Base-by-base conservation (phyloP, 1,140 invertebrate genomes). In the Drosophila fuyamai region DNA sequence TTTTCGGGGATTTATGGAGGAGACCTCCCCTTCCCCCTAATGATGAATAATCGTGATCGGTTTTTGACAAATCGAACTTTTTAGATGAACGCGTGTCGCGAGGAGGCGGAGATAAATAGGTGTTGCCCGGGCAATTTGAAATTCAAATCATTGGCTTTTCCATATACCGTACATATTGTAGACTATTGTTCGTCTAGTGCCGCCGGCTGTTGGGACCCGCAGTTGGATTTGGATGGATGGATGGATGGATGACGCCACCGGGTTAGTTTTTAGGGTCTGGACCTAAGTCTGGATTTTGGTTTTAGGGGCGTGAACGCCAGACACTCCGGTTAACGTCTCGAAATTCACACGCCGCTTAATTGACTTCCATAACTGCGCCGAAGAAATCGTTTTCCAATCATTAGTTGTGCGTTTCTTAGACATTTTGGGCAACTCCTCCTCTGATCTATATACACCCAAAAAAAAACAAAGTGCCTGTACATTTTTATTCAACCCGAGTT, bases 261-360 rank as follows among this genome's bases (percentile, higher is more conserved):
- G 53, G 36, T 48, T 56, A 46, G 47, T n/a, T 36, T 53, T 79
- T 27, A 23, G 27, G 14, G n/a, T 38, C 35, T 35, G 23, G 12
- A 16, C 14, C 8, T 27, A 38, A 47, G 47, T 32, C 14, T 51
- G 14, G 14, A 16, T 10, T 38, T 50, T 43, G 18, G 36, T 7
- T 38, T 27, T 67, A 32, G 57, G 35, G 80, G 81, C 81, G 81
- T 79, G 43, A 51, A 72, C 65, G 72, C 38, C 57, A 80, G 67
- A 65, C 65, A 68, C 57, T 57, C 67, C 55, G 68, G 29, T 48
- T 72, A 72, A 71, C 36, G 65, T 58, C 57, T 81, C 68, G 68
- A 65, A 73, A 83, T 88, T 86, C 82, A 86, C 82, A 86, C 82
- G 83, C 83, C 59, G 79, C 57, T 76, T 83, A 86, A 86, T 86